Percentiles rank a stretch among this genome's conserved stretches.
These are phyloP conservation scores for Tursiops truncatus DNA, from an alignment of 2,113 vertebrate genomes.

Conservation along the genomic window DNA sequence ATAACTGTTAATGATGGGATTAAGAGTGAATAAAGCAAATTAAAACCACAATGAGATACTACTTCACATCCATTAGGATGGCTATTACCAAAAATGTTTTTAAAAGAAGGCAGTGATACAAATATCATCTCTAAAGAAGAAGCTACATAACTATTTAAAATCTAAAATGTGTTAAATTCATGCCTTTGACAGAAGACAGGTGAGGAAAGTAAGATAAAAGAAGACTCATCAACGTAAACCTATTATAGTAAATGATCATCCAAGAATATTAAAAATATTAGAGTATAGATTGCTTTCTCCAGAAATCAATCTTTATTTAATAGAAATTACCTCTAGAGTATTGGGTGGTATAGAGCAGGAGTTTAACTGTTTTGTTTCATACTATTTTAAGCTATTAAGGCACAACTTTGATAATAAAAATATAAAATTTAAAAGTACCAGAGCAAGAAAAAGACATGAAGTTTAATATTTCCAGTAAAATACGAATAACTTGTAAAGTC, in stretches of 20 bases:
- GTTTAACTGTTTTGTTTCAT: not conserved
- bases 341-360: not conserved
- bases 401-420: not conserved
- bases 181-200: not conserved
- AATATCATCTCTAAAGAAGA: not conserved
- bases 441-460: not conserved
- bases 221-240: not conserved
- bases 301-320: not conserved
- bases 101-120: constrained; percentile 34
- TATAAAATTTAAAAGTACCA: not conserved
- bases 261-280: not conserved
- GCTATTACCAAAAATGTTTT: constrained; percentile 1
- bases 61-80: not conserved
- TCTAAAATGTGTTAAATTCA: not conserved
- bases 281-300: not conserved
- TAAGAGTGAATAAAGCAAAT: constrained; percentile 44
- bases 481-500: not conserved
- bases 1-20: not conserved
- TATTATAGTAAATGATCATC: not conserved
- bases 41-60: not conserved
- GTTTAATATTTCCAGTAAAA: constrained; percentile 15
- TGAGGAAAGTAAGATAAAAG: not conserved
- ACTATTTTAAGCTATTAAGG: not conserved
- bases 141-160: not conserved
- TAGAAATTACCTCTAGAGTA: not conserved